Base-by-base conservation (phyloP, 2,888 invertebrate genomes). In the Penaeus monodon region DNA sequence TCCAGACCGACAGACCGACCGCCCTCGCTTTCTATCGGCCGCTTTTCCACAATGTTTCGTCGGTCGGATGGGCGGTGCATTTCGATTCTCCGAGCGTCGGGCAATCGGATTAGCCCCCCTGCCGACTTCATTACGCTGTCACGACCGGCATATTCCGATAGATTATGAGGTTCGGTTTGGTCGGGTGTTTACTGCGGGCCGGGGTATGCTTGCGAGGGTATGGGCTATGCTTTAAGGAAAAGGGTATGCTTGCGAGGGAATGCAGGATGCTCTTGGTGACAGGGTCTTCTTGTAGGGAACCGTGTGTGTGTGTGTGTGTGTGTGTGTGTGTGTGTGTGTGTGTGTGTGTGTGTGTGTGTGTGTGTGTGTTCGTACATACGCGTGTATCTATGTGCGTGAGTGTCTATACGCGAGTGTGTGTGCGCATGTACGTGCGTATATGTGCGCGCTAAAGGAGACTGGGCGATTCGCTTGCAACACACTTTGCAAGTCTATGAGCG, bases 401-500 rank as follows among this genome's bases (percentile, higher is more conserved):
- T 63, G 27, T 68, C 0, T 68, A 29, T 33, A 29, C 2, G 49
- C 17, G 14, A 2, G 49, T 27, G 70, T 33, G 49, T 70, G 24
- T 27, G 63, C 49, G 49, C 22, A 44, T 81, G 70, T 49, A 49
- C 29, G 27, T 63, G 78, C 57, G 78, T 78, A 27, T 78, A 29
- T 78, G 63, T 78, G 63, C 29, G 78, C 29, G 63, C 49, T 20
- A 27, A 57, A 57, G 2, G 49, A 57, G 14, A 8, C 38, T 22
- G 74, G 74, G 44, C 74, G 74, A 76, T 76, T 65, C 80, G 22
- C 65, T 24, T 66, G 27, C n/a, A 22, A 64, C 44, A 65, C 79
- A 86, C 81, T 86, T 81, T 86, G 86, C 86, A 86, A 86, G 81
- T 86, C 86, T 86, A 86, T 86, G 86, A 86, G 57, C 76, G 81